These are phyloP conservation scores for Leptopterna dolabrata DNA, from an alignment of 2,888 invertebrate species.

Conservation along the genomic window DNA sequence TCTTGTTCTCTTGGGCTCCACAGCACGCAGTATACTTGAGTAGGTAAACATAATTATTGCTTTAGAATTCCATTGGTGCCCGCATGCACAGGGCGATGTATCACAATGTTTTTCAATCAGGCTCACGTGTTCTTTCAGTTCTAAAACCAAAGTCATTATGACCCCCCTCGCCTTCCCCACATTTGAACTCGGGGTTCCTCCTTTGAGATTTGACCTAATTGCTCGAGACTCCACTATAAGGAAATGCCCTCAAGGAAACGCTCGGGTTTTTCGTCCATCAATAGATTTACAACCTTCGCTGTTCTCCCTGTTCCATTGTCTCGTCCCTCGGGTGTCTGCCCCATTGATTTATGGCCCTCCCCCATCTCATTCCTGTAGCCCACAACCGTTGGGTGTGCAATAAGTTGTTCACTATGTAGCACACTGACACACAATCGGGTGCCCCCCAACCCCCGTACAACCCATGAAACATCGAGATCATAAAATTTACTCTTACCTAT, in stretches of 20 bases:
- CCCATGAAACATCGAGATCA: too few relatives aligned
- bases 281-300: conserved; percentile 45
- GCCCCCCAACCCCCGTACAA: too few relatives aligned
- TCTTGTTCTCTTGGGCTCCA: too few relatives aligned
- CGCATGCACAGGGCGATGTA: too few relatives aligned
- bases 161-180: too few relatives aligned
- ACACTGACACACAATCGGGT: neutral
- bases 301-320: conserved; percentile 28
- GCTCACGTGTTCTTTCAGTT: too few relatives aligned
- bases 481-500: too few relatives aligned
- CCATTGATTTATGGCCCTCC: conserved; percentile 1
- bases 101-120: too few relatives aligned
- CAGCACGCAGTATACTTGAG: too few relatives aligned
- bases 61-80: too few relatives aligned
- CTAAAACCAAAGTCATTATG: too few relatives aligned
- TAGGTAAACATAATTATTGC: too few relatives aligned
- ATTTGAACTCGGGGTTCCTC: neutral
- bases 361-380: neutral
- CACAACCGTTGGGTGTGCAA: neutral
- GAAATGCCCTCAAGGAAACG: conserved; percentile 14
- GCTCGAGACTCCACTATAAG: neutral
- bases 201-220: neutral
- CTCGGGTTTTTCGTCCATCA: neutral
- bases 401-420: neutral
- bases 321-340: neutral